A percentile compares a stretch with the other conserved stretches of the same genome.
Evolutionary conservation across 2,888 invertebrate genomes (phyloP).

Genomic region (Oscheius sp.): DNA sequence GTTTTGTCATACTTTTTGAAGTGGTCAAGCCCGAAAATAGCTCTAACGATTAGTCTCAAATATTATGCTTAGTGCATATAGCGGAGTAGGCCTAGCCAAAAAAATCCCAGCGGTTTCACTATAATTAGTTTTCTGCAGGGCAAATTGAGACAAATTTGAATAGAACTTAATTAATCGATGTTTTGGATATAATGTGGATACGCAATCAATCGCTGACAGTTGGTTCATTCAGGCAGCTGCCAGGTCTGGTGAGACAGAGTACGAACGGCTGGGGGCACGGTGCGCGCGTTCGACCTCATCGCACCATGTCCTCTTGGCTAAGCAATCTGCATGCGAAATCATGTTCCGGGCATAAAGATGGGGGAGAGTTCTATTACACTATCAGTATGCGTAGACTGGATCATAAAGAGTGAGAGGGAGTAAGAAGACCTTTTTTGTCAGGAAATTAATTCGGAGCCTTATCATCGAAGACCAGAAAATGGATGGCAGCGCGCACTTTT

Average conservation of each 20-base stretch:
- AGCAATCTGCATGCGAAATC: constrained; percentile 36
- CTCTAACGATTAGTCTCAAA: background rate
- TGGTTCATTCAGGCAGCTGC: constrained; percentile 29
- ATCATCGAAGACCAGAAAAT: too few relatives aligned
- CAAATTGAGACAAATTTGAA: too few relatives aligned
- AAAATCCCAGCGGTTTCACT: background rate
- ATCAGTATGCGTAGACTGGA: background rate
- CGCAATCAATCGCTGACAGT: constrained; percentile 35
- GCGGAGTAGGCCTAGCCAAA: background rate
- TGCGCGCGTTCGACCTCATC: constrained; percentile 2
- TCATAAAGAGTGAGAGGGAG: background rate
- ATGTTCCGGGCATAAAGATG: constrained; percentile 25
- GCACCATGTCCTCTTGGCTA: constrained; percentile 1
- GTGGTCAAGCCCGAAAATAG: background rate
- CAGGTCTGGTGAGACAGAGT: constrained; percentile 15
- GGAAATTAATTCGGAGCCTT: background rate
- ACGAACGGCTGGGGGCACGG: constrained; percentile 26
- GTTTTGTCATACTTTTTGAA: background rate
- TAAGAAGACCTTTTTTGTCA: background rate
- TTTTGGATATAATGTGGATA: constrained; percentile 21
- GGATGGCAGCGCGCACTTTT: background rate
- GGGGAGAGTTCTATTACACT: constrained; percentile 25
- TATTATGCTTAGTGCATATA: too few relatives aligned
- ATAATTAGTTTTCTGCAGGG: too few relatives aligned
- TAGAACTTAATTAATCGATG: constrained; percentile 18